phyloP scores from a whole-genome alignment of 2,888 invertebrate species.

The Phytoseiulus persimilis region DNA sequence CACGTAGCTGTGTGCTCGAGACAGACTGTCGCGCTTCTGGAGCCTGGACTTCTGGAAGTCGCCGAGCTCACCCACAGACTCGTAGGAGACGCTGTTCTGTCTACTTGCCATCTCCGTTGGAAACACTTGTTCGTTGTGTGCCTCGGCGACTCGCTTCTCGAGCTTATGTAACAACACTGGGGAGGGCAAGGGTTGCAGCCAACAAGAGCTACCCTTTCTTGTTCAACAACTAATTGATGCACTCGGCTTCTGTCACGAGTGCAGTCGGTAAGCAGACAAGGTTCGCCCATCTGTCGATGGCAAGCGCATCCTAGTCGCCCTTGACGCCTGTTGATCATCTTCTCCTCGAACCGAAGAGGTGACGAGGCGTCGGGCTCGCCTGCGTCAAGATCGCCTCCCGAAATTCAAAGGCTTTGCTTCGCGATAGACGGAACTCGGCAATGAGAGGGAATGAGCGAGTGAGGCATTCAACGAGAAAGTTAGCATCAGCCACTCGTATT shows the following conservation, averaged over 20 bases:
- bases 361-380: neutral
- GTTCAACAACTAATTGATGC: neutral
- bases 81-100: neutral
- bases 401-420: neutral
- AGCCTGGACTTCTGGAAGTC: neutral
- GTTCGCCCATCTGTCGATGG: neutral
- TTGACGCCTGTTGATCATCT: neutral
- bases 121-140: neutral
- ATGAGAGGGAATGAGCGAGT: neutral
- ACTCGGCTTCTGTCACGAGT: neutral
- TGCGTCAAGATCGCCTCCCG: neutral
- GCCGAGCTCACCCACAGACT: neutral
- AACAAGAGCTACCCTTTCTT: neutral
- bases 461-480: neutral
- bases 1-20: slow-evolving; percentile 9
- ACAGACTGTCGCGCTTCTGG: neutral
- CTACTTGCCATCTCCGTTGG: neutral
- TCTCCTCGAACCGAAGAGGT: neutral
- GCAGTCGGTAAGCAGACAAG: neutral
- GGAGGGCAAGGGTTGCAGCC: neutral
- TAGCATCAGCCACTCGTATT: neutral
- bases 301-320: neutral
- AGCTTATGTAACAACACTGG: neutral
- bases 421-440: neutral
- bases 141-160: neutral